phyloP scores from a whole-genome alignment of 2,888 invertebrate species.

The Mythimna loreyi region DNA sequence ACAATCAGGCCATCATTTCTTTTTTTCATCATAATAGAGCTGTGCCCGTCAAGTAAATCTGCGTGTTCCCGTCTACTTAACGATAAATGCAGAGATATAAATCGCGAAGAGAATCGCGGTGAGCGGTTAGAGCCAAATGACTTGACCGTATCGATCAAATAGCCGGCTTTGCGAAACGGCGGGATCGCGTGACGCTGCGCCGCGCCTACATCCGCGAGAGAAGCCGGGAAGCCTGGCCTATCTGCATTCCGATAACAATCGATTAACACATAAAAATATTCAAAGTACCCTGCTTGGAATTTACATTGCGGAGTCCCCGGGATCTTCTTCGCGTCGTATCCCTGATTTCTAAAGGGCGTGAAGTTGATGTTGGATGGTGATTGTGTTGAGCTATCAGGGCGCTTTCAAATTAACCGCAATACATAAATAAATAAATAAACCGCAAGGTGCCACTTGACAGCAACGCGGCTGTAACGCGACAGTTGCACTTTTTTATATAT shows the following conservation, averaged over 20 bases:
- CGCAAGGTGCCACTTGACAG: too few relatives aligned
- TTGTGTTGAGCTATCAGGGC: too few relatives aligned
- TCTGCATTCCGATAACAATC: slow-evolving; percentile 31
- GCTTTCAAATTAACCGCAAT: too few relatives aligned
- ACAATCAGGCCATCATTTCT: not conserved
- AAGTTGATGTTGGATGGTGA: too few relatives aligned
- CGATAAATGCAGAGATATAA: slow-evolving; percentile 67
- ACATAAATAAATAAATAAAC: too few relatives aligned
- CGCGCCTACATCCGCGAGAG: slow-evolving; percentile 48
- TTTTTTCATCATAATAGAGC: slow-evolving; percentile 28
- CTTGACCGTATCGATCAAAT: slow-evolving; percentile 69
- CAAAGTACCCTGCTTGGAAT: too few relatives aligned
- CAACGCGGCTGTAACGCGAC: too few relatives aligned
- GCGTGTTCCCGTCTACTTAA: slow-evolving; percentile 61
- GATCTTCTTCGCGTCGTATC: too few relatives aligned
- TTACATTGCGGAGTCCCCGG: too few relatives aligned
- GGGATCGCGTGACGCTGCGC: slow-evolving; percentile 73
- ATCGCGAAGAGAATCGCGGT: slow-evolving; percentile 61
- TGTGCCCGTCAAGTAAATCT: slow-evolving; percentile 44
- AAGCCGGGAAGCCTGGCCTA: slow-evolving; percentile 30
- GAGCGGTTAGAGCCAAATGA: slow-evolving; percentile 66
- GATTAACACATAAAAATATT: not conserved
- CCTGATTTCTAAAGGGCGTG: too few relatives aligned
- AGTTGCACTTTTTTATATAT: too few relatives aligned
- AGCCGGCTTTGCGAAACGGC: slow-evolving; percentile 68